These are phyloP conservation scores for Chaetura pelagica DNA, from an alignment of 2,113 vertebrate genomes.

Conservation along the genomic window DNA sequence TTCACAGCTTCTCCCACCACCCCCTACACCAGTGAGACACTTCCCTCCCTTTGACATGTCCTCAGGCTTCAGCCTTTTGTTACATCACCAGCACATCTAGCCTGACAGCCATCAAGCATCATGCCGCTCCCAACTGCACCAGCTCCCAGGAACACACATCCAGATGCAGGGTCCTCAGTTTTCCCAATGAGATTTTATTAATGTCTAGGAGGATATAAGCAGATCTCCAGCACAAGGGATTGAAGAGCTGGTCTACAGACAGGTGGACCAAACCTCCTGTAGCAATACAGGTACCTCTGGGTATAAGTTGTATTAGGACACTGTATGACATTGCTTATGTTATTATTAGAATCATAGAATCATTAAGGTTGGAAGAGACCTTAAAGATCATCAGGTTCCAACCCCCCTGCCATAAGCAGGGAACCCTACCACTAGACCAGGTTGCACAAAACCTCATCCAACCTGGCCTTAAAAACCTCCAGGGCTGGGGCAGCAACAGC, in stretches of 20 bases:
- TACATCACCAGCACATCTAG: background rate
- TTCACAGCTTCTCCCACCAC: background rate
- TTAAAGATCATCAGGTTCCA: too few species aligned
- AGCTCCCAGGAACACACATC: background rate
- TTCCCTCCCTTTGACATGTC: background rate
- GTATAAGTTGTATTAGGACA: background rate
- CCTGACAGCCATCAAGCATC: background rate
- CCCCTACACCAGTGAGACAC: background rate
- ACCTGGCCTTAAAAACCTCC: too few species aligned
- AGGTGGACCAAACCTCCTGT: background rate
- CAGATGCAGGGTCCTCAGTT: background rate
- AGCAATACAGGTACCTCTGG: background rate
- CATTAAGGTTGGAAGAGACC: too few species aligned
- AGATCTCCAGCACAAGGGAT: background rate
- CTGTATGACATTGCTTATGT: background rate
- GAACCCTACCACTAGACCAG: too few species aligned
- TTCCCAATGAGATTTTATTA: background rate
- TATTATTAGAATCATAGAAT: background rate
- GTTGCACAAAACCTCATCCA: too few species aligned
- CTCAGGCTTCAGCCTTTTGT: background rate
- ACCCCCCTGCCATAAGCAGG: too few species aligned
- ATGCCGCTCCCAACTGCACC: accelerated
- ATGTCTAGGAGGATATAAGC: background rate
- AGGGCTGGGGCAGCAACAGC: too few species aligned
- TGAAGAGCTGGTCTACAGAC: background rate